These are phyloP conservation scores for Astur gentilis DNA, from an alignment of 2,113 vertebrate genomes.

Conservation along the genomic window DNA sequence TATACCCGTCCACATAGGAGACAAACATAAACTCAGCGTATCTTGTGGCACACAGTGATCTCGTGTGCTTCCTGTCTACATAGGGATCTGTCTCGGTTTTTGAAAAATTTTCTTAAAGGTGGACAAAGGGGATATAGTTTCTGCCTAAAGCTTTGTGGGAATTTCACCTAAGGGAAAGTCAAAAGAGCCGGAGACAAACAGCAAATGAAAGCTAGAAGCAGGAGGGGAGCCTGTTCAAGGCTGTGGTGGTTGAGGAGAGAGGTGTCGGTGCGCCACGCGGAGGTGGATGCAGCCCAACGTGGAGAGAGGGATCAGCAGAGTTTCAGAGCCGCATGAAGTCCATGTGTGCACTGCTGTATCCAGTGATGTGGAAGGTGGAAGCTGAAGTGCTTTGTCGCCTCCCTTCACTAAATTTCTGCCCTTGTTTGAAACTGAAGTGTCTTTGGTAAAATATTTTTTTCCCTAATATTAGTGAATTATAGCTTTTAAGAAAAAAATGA, in stretches of 20 bases:
- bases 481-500: neutral
- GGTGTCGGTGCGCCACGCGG: fast-evolving
- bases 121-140: neutral
- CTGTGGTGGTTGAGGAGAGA: neutral
- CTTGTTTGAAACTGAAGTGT: neutral
- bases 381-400: fast-evolving
- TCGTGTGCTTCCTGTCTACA: neutral
- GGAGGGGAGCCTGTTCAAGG: neutral
- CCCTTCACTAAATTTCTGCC: neutral
- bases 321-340: fast-evolving
- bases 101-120: neutral
- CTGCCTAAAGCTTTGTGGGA: neutral
- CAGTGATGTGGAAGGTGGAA: fast-evolving
- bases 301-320: neutral
- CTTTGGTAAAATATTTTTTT: neutral
- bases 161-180: neutral
- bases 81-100: neutral
- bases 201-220: neutral
- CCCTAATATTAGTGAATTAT: neutral
- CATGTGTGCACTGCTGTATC: fast-evolving
- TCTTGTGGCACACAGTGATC: neutral
- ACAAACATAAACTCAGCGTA: neutral
- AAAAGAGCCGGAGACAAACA: neutral
- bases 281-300: neutral
- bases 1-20: neutral